These are phyloP conservation scores for Drosophila elegans DNA, from an alignment of 1,140 invertebrate genomes.

Conservation along the genomic window DNA sequence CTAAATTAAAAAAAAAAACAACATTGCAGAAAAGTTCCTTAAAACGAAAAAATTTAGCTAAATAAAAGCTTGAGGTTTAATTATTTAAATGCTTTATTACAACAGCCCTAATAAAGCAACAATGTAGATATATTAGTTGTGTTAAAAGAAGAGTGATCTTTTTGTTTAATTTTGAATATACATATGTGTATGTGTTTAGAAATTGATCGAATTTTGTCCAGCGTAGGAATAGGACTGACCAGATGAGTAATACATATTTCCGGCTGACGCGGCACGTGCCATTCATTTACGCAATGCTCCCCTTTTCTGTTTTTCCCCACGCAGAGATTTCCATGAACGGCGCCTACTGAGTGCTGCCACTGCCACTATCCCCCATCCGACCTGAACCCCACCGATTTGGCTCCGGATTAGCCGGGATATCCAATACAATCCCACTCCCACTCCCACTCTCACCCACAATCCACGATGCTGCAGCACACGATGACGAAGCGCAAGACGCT, in stretches of 20 bases:
- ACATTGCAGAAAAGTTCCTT: no score
- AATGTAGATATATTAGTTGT: no score
- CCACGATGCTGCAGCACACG: conserved; percentile 60
- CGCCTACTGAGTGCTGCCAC: background rate
- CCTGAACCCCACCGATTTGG: background rate
- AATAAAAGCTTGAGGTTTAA: no score
- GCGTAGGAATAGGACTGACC: background rate
- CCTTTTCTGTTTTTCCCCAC: background rate
- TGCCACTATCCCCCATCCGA: background rate
- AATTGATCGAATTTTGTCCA: background rate
- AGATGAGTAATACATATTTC: conserved; percentile 27
- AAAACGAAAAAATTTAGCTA: no score
- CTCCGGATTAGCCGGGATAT: background rate
- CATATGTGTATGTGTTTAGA: no score
- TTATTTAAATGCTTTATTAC: no score
- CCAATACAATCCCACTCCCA: no score
- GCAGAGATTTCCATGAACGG: conserved; percentile 5
- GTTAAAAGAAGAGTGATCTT: no score
- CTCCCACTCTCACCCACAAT: no score
- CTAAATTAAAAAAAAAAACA: no score
- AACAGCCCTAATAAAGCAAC: no score
- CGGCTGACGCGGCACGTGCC: conserved; percentile 6
- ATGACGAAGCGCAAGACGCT: conserved; percentile 82
- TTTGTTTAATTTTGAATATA: no score
- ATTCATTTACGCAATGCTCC: conserved; percentile 3